Conservation (phyloP, 2,113 vertebrate species). For the Micronisus gabar region DNA sequence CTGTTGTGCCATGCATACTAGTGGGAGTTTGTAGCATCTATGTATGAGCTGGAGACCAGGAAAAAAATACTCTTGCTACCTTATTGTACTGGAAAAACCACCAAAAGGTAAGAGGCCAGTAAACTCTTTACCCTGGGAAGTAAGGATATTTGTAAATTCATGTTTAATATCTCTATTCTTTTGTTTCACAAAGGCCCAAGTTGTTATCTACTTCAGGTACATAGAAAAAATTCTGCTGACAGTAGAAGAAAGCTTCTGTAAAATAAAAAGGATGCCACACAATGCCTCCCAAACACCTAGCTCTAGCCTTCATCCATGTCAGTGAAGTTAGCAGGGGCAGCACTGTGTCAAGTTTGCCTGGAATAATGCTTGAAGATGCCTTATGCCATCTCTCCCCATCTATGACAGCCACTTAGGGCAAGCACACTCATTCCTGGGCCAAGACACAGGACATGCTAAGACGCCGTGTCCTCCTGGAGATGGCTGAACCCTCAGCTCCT, state of each 20-base stretch:
- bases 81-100: not conserved
- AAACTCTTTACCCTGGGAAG: not conserved
- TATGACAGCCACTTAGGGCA: not conserved
- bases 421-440: not conserved
- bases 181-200: not conserved
- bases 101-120: not conserved
- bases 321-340: not conserved
- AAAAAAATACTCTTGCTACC: not conserved
- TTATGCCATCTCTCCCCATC: not conserved
- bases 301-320: not conserved
- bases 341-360: not conserved
- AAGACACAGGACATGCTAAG: rapidly evolving
- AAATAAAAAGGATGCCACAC: not conserved
- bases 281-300: not conserved
- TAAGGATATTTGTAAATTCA: not conserved
- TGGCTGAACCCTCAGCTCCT: not conserved
- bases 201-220: not conserved
- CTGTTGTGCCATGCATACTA: not conserved
- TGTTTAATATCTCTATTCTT: not conserved
- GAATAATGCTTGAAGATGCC: not conserved
- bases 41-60: not conserved
- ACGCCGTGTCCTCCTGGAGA: rapidly evolving
- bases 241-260: not conserved
- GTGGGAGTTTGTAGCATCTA: not conserved
- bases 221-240: not conserved